Evolutionary conservation across 2,797 vertebrate species (phyloP).

Genomic region (Cossypha polioptera): DNA sequence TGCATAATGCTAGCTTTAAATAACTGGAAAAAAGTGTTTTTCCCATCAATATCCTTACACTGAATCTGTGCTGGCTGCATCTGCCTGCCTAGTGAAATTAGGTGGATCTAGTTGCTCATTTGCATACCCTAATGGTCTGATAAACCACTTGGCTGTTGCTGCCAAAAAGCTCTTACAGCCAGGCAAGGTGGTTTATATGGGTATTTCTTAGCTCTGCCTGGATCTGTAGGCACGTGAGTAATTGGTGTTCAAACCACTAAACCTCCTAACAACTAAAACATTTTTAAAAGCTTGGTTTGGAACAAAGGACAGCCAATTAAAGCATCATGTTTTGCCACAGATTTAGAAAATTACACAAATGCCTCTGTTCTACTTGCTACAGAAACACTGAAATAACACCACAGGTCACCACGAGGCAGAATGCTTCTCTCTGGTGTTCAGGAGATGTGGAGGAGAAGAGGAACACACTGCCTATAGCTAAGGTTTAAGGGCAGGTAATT

Average conservation of each 20-base stretch:
- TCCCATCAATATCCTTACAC: background rate
- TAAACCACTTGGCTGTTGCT: no score
- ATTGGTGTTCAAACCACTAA: background rate
- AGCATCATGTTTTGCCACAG: background rate
- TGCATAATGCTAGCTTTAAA: background rate
- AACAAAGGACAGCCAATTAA: background rate
- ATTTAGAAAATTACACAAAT: background rate
- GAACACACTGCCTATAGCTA: background rate
- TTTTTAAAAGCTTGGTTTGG: background rate
- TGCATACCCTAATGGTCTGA: background rate
- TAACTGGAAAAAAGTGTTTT: accelerated
- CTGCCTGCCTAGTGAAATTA: background rate
- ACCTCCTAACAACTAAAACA: background rate
- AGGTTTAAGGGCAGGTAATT: background rate
- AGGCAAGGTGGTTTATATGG: background rate
- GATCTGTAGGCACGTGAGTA: accelerated
- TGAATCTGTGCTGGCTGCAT: background rate
- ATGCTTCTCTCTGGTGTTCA: background rate
- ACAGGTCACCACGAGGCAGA: background rate
- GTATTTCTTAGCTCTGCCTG: background rate
- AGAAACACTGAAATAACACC: background rate
- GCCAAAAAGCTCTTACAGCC: no score
- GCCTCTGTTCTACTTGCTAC: background rate
- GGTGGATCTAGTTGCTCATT: background rate
- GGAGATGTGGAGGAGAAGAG: background rate